Evolutionary conservation across 1,140 invertebrate genomes (phyloP).

Genomic region (Capitella teleta): DNA sequence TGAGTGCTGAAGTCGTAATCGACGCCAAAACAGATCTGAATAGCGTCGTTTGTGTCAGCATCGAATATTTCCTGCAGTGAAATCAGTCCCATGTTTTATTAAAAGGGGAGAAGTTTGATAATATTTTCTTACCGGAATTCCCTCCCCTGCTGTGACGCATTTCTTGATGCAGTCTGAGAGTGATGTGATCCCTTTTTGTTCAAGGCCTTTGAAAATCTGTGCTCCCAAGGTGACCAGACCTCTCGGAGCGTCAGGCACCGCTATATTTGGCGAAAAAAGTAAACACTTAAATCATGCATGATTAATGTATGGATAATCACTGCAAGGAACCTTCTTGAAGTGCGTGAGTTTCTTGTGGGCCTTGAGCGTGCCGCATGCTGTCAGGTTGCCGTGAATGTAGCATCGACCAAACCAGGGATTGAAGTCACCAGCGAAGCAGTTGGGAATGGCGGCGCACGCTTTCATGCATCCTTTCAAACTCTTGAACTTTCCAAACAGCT

Average conservation of each 20-base stretch:
- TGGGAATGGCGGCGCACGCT: conserved; percentile 4
- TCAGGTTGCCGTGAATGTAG: conserved; percentile 9
- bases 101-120: too few relatives aligned
- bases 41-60: too few relatives aligned
- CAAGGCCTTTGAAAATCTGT: background rate
- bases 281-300: background rate
- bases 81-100: too few relatives aligned
- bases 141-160: too few relatives aligned
- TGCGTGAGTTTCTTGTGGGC: background rate
- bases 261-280: background rate
- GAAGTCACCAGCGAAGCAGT: conserved; percentile 8
- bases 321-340: conserved; percentile 10
- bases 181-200: background rate
- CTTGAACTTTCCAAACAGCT: conserved; percentile 7
- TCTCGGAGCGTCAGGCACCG: background rate
- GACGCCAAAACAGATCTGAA: too few relatives aligned
- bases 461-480: conserved; percentile 5
- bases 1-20: too few relatives aligned
- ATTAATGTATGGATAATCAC: background rate
- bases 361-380: conserved; percentile 4
- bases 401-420: conserved; percentile 8
- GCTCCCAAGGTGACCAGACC: background rate
- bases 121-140: too few relatives aligned
- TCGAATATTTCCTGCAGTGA: too few relatives aligned
- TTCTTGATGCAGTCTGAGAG: conserved; percentile 4